Evolutionary conservation across 1,140 invertebrate genomes (phyloP).

Genomic region (Cardiocondyla obscurior): DNA sequence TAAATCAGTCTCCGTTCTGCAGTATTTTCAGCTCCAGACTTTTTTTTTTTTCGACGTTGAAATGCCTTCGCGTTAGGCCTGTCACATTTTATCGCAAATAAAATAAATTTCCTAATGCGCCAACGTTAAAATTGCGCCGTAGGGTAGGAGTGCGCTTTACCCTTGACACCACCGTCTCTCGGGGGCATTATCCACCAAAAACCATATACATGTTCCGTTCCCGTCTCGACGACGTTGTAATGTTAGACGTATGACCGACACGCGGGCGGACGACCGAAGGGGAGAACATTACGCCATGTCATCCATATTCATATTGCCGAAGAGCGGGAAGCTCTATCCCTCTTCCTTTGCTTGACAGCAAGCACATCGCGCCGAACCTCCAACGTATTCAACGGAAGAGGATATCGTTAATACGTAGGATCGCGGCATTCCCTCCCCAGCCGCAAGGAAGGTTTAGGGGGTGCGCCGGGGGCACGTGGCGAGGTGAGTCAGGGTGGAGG

Average conservation of each 20-base stretch:
- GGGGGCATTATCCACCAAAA: constrained; percentile 47
- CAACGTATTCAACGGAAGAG: background rate
- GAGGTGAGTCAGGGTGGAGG: background rate
- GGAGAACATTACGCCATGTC: constrained; percentile 64
- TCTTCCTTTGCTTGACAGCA: constrained; percentile 52
- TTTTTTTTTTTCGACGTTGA: too few relatives aligned
- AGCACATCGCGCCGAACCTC: background rate
- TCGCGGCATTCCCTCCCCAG: constrained; percentile 7
- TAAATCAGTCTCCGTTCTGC: background rate
- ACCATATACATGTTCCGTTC: constrained; percentile 50
- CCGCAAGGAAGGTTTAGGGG: constrained; percentile 8
- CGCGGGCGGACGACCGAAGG: constrained; percentile 59
- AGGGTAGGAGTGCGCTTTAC: constrained; percentile 6
- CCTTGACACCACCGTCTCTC: constrained; percentile 36
- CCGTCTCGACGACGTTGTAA: constrained; percentile 61
- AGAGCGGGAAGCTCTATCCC: constrained; percentile 18
- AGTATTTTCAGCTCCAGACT: background rate
- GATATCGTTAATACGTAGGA: constrained; percentile 32
- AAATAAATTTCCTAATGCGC: background rate
- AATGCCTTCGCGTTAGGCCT: too few relatives aligned
- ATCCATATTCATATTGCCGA: constrained; percentile 78
- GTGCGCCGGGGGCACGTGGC: background rate
- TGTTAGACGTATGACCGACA: constrained; percentile 75
- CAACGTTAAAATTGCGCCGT: background rate
- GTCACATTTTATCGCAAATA: background rate